Conservation (phyloP, 2,113 vertebrate genomes). For the Campylorhamphus procurvoides region DNA sequence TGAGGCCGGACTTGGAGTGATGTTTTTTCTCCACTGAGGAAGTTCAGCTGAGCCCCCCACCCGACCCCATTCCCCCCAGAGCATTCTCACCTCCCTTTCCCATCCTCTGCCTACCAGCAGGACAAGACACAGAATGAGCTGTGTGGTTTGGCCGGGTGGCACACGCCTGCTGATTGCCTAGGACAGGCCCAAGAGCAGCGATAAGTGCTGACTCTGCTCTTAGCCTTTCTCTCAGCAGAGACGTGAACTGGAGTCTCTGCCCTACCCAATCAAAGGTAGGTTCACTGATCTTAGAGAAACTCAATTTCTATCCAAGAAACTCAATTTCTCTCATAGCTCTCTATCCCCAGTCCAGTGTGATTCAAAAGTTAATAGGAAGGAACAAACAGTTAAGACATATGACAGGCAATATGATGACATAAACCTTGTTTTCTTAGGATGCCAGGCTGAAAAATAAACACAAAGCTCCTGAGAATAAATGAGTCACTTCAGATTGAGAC, state of each 20-base stretch:
- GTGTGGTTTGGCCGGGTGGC: rapidly evolving
- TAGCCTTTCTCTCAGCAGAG: background rate
- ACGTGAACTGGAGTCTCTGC: background rate
- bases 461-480: constrained; percentile 43
- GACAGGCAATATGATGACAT: constrained; percentile 51
- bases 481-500: constrained; percentile 44
- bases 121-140: background rate
- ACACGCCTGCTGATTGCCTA: background rate
- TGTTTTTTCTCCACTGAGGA: background rate
- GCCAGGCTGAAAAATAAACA: constrained; percentile 38
- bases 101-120: background rate
- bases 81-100: background rate
- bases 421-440: constrained; percentile 57
- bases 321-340: constrained; percentile 8
- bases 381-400: constrained; percentile 58
- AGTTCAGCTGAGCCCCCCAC: background rate
- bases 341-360: background rate
- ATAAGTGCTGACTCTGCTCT: background rate
- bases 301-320: constrained; percentile 22
- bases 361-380: constrained; percentile 61
- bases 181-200: background rate
- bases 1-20: background rate
- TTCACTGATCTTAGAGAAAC: background rate
- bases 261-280: background rate
- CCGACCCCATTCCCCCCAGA: background rate